Base-by-base conservation (phyloP, 1,140 invertebrate species). In the Lasioglossum albipes region DNA sequence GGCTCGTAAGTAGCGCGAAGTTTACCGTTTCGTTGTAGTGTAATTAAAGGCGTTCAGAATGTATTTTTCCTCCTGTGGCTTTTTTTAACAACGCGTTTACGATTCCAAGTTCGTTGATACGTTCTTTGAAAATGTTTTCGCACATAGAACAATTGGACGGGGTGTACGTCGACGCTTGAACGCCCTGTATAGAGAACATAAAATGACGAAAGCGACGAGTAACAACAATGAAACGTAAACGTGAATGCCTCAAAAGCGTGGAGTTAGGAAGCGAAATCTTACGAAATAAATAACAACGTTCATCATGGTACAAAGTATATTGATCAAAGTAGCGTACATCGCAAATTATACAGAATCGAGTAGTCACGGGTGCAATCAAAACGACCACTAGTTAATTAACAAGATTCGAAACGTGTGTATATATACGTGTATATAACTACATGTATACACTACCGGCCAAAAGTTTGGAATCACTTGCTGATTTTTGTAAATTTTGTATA, bases 271-370 rank as follows among this genome's bases (percentile, higher is more conserved):
- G 77, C 70, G 22, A 85, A 82, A 67, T 2, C 22, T 3, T 45
- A 45, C 62, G 49, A 36, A 83, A 75, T 85, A 12, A 83, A 86
- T 52, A 69, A 78, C 73, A 66, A 81, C 57, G n/a, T 72, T 77
- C 67, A 59, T 42, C 27, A 41, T 85, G 27, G 65, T 65, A 77
- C 41, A 79, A 86, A 83, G 68, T 85, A 85, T 74, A 86, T 84
- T 87, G 79, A 82, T 75, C 59, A 62, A 79, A 80, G 57, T 76
- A 74, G 77, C 45, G 41, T 84, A 87, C 72, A 87, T 74, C 16
- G 83, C 70, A 85, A 81, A 79, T 83, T 75, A 84, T 85, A 87
- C 59, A 70, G 41, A 82, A 79, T 69, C 52, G 68, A 74, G 16
- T 82, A 71, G 45, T 75, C 74, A 66, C 54, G 70, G 36, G 36